Evolutionary conservation across 1,140 invertebrate genomes (phyloP).

Genomic region (Mycetomoellerius zeteki): DNA sequence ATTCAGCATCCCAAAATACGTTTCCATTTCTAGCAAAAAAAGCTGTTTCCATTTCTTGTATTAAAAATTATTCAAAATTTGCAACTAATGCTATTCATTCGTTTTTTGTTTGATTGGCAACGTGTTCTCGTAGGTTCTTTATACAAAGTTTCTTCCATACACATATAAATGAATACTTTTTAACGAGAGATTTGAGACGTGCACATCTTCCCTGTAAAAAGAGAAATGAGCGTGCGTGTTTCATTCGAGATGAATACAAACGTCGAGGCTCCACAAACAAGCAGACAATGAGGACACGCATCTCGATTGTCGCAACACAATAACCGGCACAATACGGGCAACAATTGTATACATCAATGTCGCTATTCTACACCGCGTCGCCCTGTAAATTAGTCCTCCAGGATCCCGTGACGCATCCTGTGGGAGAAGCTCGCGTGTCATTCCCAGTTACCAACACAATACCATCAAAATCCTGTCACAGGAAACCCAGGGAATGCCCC

Average conservation of each 20-base stretch:
- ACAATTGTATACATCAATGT: constrained; percentile 82
- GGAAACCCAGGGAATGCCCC: constrained; percentile 69
- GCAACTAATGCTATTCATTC: neutral
- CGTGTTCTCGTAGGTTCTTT: neutral
- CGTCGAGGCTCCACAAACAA: constrained; percentile 74
- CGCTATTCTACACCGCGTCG: constrained; percentile 73
- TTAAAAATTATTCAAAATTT: too few relatives aligned
- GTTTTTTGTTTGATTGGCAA: neutral
- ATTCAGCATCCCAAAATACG: too few relatives aligned
- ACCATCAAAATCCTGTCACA: constrained; percentile 76
- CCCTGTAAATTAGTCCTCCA: constrained; percentile 81
- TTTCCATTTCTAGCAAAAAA: too few relatives aligned
- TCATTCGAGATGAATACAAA: constrained; percentile 4
- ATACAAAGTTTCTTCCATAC: neutral
- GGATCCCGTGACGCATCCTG: constrained; percentile 79
- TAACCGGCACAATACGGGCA: constrained; percentile 75
- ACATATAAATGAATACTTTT: constrained; percentile 9
- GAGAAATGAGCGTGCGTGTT: neutral
- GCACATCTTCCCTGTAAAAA: constrained; percentile 3
- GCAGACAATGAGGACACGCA: constrained; percentile 78
- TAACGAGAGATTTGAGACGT: neutral
- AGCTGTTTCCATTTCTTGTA: too few relatives aligned
- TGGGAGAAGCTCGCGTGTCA: constrained; percentile 81
- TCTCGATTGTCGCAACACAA: constrained; percentile 79
- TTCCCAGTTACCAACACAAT: constrained; percentile 79